Percentiles rank a stretch among this genome's conserved stretches.
Evolutionary conservation across 2,797 vertebrate genomes (phyloP).

Genomic region (Protonibea diacanthus): DNA sequence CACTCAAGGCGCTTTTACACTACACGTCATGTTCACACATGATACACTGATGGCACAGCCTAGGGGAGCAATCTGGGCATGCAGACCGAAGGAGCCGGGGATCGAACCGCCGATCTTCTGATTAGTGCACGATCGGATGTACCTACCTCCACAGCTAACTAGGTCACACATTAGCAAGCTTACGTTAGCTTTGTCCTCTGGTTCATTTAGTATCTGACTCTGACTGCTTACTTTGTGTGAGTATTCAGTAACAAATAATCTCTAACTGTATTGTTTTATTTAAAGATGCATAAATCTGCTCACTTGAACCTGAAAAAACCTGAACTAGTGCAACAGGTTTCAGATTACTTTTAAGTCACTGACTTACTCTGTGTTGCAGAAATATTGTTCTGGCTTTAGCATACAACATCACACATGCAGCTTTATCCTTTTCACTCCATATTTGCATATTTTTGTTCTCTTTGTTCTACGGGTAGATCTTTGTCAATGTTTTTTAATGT

Average conservation of each 20-base stretch:
- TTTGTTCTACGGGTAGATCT: constrained; percentile 9
- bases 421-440: not conserved
- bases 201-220: not conserved
- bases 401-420: not conserved
- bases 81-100: too few species aligned
- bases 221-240: not conserved
- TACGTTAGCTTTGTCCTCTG: not conserved
- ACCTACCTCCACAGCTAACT: not conserved
- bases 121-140: too few species aligned
- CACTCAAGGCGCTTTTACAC: too few species aligned
- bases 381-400: too few species aligned
- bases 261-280: not conserved
- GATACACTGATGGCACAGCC: too few species aligned
- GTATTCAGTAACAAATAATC: too few species aligned
- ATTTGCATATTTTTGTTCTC: not conserved
- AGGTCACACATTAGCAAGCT: not conserved
- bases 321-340: not conserved
- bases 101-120: too few species aligned
- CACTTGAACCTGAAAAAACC: too few species aligned
- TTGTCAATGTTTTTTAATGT: constrained; percentile 14
- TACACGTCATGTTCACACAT: too few species aligned
- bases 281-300: not conserved
- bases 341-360: not conserved
- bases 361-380: too few species aligned
- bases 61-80: too few species aligned